Evolutionary conservation across 2,888 invertebrate species (phyloP).

Genomic region (Athalia rosae): DNA sequence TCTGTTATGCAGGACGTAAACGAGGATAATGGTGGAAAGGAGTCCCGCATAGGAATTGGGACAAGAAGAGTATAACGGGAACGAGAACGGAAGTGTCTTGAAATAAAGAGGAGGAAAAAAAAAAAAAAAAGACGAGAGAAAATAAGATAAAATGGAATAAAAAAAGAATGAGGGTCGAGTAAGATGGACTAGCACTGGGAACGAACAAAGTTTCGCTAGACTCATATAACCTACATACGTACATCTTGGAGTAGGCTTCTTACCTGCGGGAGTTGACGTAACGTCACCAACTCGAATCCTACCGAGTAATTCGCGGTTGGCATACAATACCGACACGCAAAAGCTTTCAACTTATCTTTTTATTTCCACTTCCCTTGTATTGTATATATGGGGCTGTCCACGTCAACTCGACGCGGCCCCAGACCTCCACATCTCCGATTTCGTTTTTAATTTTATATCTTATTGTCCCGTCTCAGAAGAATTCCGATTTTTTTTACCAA

Average conservation of each 20-base stretch:
- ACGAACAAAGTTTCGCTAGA: conserved; percentile 1
- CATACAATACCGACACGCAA: conserved; percentile 49
- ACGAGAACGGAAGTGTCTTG: neutral
- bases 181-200: conserved; percentile 32
- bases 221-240: no score
- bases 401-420: neutral
- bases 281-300: conserved; percentile 5
- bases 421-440: no score
- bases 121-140: neutral
- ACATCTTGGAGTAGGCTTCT: neutral
- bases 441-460: no score
- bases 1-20: conserved; percentile 28
- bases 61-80: neutral
- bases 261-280: conserved; percentile 14
- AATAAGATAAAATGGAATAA: neutral
- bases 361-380: conserved; percentile 28
- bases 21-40: conserved; percentile 39
- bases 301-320: no score
- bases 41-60: conserved; percentile 22
- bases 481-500: no score
- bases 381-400: neutral
- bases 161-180: conserved; percentile 3
- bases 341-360: conserved; percentile 54
- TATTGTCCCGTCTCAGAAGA: no score
- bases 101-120: neutral